These are phyloP conservation scores for Protomyctophum bolini DNA, from an alignment of 2,113 vertebrate genomes.

Conservation along the genomic window DNA sequence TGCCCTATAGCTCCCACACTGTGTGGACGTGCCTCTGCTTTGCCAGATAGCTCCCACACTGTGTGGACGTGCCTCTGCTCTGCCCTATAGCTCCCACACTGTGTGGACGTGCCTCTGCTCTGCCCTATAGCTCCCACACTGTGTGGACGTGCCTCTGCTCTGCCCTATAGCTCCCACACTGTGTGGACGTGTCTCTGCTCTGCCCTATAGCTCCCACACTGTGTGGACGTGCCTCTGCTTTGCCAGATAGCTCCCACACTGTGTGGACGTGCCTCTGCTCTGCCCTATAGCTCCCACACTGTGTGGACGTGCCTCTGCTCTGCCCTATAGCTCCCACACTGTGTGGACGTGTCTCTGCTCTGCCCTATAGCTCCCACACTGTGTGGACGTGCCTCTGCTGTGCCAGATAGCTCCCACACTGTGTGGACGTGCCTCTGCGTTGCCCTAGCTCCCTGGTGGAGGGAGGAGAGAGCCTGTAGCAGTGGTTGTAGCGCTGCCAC, in stretches of 20 bases:
- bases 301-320: slow-evolving; percentile 62
- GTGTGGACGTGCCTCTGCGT: slow-evolving; percentile 62
- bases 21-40: slow-evolving; percentile 63
- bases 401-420: slow-evolving; percentile 48
- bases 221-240: slow-evolving; percentile 63
- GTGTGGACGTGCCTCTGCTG: slow-evolving; percentile 62
- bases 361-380: slow-evolving; percentile 48
- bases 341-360: slow-evolving; percentile 62
- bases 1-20: slow-evolving; percentile 48
- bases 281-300: slow-evolving; percentile 48
- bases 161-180: slow-evolving; percentile 48
- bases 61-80: slow-evolving; percentile 62
- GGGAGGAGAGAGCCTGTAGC: slow-evolving; percentile 50
- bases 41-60: slow-evolving; percentile 48
- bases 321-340: slow-evolving; percentile 48
- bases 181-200: slow-evolving; percentile 62
- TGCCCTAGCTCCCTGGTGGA: slow-evolving; percentile 58
- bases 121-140: slow-evolving; percentile 48
- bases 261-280: slow-evolving; percentile 62
- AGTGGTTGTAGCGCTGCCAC: slow-evolving; percentile 36
- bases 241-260: slow-evolving; percentile 48
- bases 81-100: slow-evolving; percentile 48
- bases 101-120: slow-evolving; percentile 62
- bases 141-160: slow-evolving; percentile 62
- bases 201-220: slow-evolving; percentile 48